These are phyloP conservation scores for Osmerus eperlanus DNA, from an alignment of 2,113 vertebrate species.

Conservation along the genomic window DNA sequence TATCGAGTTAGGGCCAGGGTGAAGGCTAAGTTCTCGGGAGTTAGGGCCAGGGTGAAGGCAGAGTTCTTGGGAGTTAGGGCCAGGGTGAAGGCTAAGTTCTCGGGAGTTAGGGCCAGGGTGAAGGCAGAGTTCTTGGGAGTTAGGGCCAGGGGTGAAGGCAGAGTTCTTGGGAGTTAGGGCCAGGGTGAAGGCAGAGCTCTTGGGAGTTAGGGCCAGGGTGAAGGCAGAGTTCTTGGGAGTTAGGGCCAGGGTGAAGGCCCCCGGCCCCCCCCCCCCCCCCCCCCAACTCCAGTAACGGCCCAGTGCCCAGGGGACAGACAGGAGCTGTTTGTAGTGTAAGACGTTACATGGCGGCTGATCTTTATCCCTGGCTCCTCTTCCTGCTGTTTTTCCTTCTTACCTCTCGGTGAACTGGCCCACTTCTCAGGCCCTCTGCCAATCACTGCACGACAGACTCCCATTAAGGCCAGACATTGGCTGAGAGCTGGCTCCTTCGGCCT, in stretches of 20 bases:
- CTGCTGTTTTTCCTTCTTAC: slow-evolving; percentile 50
- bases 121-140: no score
- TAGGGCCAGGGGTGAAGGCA: no score
- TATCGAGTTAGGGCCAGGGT: slow-evolving; percentile 3
- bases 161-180: no score
- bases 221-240: no score
- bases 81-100: no score
- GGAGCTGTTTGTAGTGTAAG: slow-evolving; percentile 15
- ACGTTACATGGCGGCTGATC: slow-evolving; percentile 36
- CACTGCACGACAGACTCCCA: slow-evolving; percentile 33
- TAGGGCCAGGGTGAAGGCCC: no score
- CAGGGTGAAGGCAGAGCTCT: no score
- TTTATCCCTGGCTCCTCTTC: slow-evolving; percentile 51
- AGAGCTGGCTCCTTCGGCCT: not conserved
- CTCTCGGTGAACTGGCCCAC: slow-evolving; percentile 47
- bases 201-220: no score
- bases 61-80: no score
- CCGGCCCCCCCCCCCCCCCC: no score
- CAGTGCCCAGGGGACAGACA: not conserved
- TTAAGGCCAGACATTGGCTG: no score
- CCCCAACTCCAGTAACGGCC: not conserved
- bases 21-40: slow-evolving; percentile 4
- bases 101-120: no score
- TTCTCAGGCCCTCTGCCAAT: slow-evolving; percentile 31
- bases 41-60: not conserved